Evolutionary conservation across 2,888 invertebrate genomes (phyloP), one percentile per base, ranked within the genome.

Genomic region (Saturnia japonica): DNA sequence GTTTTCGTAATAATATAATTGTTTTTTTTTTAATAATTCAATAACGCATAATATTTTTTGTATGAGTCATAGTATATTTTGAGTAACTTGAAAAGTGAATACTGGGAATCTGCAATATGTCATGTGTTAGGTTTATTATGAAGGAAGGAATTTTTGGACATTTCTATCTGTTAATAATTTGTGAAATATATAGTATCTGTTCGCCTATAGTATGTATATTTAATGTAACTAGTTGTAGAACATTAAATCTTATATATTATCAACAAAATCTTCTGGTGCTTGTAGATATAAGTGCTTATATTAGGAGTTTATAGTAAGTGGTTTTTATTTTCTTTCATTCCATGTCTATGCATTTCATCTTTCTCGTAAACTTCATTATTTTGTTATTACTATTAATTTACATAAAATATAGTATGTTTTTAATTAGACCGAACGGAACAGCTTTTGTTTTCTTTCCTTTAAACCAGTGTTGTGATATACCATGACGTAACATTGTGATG

Each of bases 81-180:
- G 77, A 82, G 82, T 80, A 85, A 85, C 79, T 82, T 80, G 81
- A 82, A 83, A 82, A 73, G 75, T 81, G 88, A 87, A 85, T 82
- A 86, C 87, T 86, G 86, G 93, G 93, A 93, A 94, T 94, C 93
- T 94, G 93, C 93, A 94, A 93, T 93, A 90, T 87, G 80, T 86
- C 85, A 83, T 80, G 78, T 85, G 82, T 82, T 80, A 68, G 19
- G 47, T 54, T 68, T 47, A 51, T 25, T 54, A 40, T 51, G 68
- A 54, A 54, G 40, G 22, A 40, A 40, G 8, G 57, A 19, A 40
- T 40, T 64, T 64, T 64, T 34, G 12, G 22, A 57, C 57, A 11
- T 14, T 57, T 57, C 57, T 57, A 64, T 40, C 19, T 64, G 51
- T 68, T 68, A 34, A 51, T 54, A 9, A 68, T 34, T 34, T 1